phyloP scores from a whole-genome alignment of 2,888 invertebrate species.

The Lasioglossum oenotherae region DNA sequence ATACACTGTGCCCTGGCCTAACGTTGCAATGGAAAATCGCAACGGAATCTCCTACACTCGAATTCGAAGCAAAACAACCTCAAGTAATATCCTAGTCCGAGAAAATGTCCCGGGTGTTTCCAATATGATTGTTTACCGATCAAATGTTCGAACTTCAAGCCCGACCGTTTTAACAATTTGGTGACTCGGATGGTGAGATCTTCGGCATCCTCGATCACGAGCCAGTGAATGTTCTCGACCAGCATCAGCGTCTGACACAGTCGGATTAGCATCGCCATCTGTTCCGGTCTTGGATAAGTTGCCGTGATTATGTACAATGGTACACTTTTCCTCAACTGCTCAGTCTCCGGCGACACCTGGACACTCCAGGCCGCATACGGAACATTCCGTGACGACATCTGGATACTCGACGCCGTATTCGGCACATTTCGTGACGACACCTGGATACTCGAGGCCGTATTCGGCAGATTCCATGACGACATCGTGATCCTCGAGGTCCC shows the following conservation, averaged over 20 bases:
- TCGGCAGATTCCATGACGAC: no score
- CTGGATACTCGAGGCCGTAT: no score
- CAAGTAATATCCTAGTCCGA: no score
- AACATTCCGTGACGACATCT: no score
- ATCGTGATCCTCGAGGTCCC: not conserved
- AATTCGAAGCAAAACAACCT: no score
- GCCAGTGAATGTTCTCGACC: conserved; percentile 89
- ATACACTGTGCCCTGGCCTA: not conserved
- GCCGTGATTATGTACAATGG: conserved; percentile 90
- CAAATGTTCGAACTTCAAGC: conserved; percentile 86
- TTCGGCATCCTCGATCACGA: conserved; percentile 90
- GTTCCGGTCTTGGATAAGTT: conserved; percentile 90
- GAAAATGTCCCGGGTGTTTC: not conserved
- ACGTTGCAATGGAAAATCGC: not conserved
- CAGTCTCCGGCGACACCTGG: no score
- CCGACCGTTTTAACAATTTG: conserved; percentile 85
- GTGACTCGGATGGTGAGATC: conserved; percentile 85
- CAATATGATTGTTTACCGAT: conserved; percentile 83
- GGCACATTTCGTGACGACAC: no score
- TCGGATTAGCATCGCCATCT: conserved; percentile 92
- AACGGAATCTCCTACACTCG: not conserved
- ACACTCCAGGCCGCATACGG: no score
- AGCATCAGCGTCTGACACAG: conserved; percentile 89
- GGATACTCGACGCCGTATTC: no score
- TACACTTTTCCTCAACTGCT: not conserved